Base-by-base conservation (phyloP, 2,888 invertebrate genomes). In the Aphrophora alni region DNA sequence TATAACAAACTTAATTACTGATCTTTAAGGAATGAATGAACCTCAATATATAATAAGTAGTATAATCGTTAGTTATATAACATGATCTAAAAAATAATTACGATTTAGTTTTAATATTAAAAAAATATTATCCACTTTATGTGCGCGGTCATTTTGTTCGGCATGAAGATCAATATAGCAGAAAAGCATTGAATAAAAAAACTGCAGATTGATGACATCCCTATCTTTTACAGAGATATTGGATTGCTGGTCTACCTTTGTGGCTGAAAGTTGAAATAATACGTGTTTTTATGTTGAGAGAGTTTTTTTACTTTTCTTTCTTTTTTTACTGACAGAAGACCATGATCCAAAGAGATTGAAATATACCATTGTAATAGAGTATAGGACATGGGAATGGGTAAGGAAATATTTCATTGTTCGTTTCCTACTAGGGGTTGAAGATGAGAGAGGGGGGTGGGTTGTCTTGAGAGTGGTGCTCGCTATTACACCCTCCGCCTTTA, bases 341-440 rank as follows among this genome's bases (percentile, higher is more conserved):
- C 59, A 59, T 21, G 59, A 59, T 21, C 59, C 59, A 59, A 59
- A 59, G 70, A 71, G 38, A 71, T 27, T 38, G 75, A 44, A 75
- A 75, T 75, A 75, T 51, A 75, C 75, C 75, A 75, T 75, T 75
- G 75, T 75, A 75, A 75, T 75, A 38, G 75, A 75, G 75, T 51
- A 73, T 73, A 59, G 59, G 21, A 59, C 59, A 59, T 14, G 59
- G 59, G 59, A n/a, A 10, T 4, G 59, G 59, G 21, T 59, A 59
- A 59, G 21, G 59, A 59, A 59, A 59, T 59, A 59, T 59, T 59
- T 59, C 59, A 59, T 59, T 59, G 59, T 59, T 59, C 59, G 59
- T 21, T 59, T 59, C 59, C 59, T n/a, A 21, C 21, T 59, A 59
- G 59, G 59, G 59, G 59, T 59, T 59, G 59, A 59, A 59, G 59